phyloP scores from a whole-genome alignment of 2,888 invertebrate genomes.

The Mellilla xanthometata region DNA sequence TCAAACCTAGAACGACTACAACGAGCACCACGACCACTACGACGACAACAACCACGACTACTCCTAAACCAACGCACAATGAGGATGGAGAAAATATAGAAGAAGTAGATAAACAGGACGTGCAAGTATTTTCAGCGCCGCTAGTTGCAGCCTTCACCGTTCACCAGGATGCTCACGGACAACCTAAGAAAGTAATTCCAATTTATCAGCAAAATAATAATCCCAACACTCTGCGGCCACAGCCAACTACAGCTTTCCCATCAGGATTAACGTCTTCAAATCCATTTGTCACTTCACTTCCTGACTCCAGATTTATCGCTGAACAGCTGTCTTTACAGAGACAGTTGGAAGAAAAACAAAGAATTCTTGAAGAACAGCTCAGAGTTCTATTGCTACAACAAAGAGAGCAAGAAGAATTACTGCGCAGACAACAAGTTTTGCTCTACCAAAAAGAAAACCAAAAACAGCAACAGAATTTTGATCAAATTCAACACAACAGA shows the following conservation, averaged over 20 bases:
- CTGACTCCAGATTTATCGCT: slow-evolving; percentile 51
- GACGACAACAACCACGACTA: slow-evolving; percentile 81
- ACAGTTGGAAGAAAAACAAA: slow-evolving; percentile 86
- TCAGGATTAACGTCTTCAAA: slow-evolving; percentile 39
- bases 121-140: slow-evolving; percentile 92
- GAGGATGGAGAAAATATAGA: slow-evolving; percentile 86
- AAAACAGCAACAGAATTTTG: slow-evolving; percentile 19
- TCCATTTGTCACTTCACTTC: slow-evolving; percentile 32
- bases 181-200: slow-evolving; percentile 91
- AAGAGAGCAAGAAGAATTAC: slow-evolving; percentile 86
- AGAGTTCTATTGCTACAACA: slow-evolving; percentile 85
- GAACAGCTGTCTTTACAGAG: slow-evolving; percentile 68
- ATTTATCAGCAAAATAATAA: slow-evolving; percentile 80
- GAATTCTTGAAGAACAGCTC: slow-evolving; percentile 87
- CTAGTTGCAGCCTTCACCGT: slow-evolving; percentile 93
- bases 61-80: slow-evolving; percentile 86
- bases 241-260: slow-evolving; percentile 40
- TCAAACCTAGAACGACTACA: slow-evolving; percentile 42
- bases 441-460: slow-evolving; percentile 74
- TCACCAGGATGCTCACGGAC: slow-evolving; percentile 89
- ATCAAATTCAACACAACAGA: slow-evolving; percentile 42
- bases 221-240: slow-evolving; percentile 42
- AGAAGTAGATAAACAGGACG: slow-evolving; percentile 86
- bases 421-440: slow-evolving; percentile 85
- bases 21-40: slow-evolving; percentile 61